These are phyloP conservation scores for Drosophila prolongata DNA, from an alignment of 2,888 invertebrate species.

Conservation along the genomic window DNA sequence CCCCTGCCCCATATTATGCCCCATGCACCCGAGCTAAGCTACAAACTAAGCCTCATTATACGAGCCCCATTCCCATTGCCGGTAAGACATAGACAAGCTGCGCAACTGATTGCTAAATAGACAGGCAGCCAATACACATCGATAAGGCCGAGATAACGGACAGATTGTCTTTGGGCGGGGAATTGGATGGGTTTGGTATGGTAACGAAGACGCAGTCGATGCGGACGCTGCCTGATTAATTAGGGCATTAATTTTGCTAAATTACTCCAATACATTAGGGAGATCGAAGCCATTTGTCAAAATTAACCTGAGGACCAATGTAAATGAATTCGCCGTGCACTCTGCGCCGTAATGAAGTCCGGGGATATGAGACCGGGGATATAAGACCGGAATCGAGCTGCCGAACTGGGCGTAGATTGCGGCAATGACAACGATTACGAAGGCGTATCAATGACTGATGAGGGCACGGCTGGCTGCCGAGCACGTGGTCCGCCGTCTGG, in stretches of 20 bases:
- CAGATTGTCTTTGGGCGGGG: constrained; percentile 42
- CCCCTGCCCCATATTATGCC: constrained; percentile 9
- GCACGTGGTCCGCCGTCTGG: constrained; percentile 30
- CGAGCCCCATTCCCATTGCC: constrained; percentile 1
- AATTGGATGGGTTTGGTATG: constrained; percentile 17
- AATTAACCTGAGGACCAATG: constrained; percentile 82
- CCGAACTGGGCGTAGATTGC: constrained; percentile 32
- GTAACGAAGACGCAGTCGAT: constrained; percentile 35
- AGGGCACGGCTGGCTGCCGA: constrained; percentile 23
- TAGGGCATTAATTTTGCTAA: constrained; percentile 83
- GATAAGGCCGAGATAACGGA: constrained; percentile 35
- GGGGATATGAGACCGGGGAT: constrained; percentile 8
- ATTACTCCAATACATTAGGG: constrained; percentile 83
- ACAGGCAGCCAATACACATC: constrained; percentile 56
- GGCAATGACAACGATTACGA: constrained; percentile 43
- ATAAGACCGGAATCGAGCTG: constrained; percentile 4
- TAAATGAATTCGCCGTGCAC: constrained; percentile 66
- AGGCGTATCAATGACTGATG: constrained; percentile 53
- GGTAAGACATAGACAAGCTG: constrained; percentile 41
- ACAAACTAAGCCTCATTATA: constrained; percentile 58
- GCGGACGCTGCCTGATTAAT: constrained; percentile 75
- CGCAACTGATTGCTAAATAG: constrained; percentile 60
- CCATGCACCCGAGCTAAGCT: constrained; percentile 33
- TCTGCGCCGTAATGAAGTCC: constrained; percentile 50
- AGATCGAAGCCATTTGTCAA: constrained; percentile 84